Percentiles rank a stretch among this genome's conserved stretches.
Evolutionary conservation across 2,888 invertebrate genomes (phyloP).

Genomic region (Yponomeuta sedellus): DNA sequence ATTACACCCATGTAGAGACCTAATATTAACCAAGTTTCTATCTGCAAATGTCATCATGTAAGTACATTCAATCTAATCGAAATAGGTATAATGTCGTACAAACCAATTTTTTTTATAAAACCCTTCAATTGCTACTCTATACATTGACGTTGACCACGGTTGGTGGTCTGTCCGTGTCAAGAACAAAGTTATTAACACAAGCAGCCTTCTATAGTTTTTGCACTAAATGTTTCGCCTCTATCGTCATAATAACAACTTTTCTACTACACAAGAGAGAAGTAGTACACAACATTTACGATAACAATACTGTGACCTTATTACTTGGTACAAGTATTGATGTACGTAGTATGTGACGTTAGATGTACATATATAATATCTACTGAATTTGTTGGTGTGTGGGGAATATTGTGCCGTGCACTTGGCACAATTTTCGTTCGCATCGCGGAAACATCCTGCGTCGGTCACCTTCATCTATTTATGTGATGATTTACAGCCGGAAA

Average conservation of each 20-base stretch:
- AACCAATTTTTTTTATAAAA: not conserved
- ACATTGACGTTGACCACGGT: not conserved
- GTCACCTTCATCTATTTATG: slow-evolving; percentile 44
- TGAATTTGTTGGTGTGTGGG: not conserved
- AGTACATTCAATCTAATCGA: not conserved
- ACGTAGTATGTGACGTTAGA: not conserved
- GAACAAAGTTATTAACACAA: not conserved
- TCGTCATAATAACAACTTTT: not conserved
- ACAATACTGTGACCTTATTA: slow-evolving; percentile 1
- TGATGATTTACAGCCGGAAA: not conserved
- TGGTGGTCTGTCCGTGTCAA: not conserved
- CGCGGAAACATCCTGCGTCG: slow-evolving; percentile 52
- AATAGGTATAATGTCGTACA: too few species aligned
- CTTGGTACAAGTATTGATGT: not conserved
- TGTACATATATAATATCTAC: too few species aligned
- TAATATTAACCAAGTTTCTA: not conserved
- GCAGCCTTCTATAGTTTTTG: not conserved
- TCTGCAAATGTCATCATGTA: not conserved
- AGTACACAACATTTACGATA: slow-evolving; percentile 1
- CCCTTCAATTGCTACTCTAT: not conserved
- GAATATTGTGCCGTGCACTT: slow-evolving; percentile 27
- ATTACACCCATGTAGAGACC: not conserved
- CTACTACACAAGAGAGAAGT: not conserved
- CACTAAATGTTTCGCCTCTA: not conserved
- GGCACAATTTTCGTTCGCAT: slow-evolving; percentile 38